Base-by-base conservation (phyloP, 2,888 invertebrate genomes). In the Amblyjoppa fuscipennis region DNA sequence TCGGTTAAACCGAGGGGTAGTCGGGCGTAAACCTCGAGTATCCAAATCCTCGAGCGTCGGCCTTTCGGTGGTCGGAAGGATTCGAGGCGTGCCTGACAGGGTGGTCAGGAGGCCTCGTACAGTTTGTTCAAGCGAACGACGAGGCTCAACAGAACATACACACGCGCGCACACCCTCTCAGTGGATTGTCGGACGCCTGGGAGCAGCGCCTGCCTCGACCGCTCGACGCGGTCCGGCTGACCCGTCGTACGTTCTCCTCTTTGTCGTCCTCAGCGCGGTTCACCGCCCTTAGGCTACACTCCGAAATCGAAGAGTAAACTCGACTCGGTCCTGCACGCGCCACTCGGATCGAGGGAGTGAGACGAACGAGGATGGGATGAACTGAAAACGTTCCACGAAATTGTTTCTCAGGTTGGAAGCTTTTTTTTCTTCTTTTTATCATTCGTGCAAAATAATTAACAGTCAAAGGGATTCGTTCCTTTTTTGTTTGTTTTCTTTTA, bases 101-200 rank as follows among this genome's bases (percentile, higher is more conserved):
- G 88, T 88, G 89, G 90, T 89, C 90, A 89, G 90, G 82, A 88
- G 89, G 89, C 89, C 90, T 90, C 89, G 88, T 86, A 78, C 75
- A 88, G 90, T 90, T 90, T 90, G 87, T 89, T 90, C 89, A 90
- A 89, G 89, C 89, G 89, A 89, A 89, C 89, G 87, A 87, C 84
- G 84, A 84, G 89, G 89, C 89, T 90, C 89, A 88, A 74, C 81
- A 87, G 86, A 89, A 85, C 84, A 89, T 88, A 90, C 90, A 89
- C 68, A 73, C 69, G 16, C 45, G 16, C 45, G 45, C 13, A 16
- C 45, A 49, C 45, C 45, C 45, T 49, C 45, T 13, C 45, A 34
- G 71, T 68, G 71, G 78, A 49, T 77, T 41, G 73, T 70, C 28
- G 76, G 71, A 81, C 75, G 59, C 61, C 69, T 66, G 73, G 74